phyloP scores from a whole-genome alignment of 2,113 vertebrate species.

The Isurus oxyrinchus region DNA sequence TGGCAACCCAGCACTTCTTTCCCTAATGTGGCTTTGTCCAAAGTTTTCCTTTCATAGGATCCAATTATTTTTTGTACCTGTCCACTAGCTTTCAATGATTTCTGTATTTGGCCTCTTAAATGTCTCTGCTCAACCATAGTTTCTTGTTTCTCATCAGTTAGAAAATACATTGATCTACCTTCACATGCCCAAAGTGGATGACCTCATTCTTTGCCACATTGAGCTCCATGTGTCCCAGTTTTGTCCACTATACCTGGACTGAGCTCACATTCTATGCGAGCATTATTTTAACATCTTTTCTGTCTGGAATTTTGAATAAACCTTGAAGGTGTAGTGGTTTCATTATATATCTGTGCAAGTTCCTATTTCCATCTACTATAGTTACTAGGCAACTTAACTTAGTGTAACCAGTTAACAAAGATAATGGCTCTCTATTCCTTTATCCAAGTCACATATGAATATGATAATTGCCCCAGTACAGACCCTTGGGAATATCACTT shows the following conservation, averaged over 20 bases:
- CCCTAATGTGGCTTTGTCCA: neutral
- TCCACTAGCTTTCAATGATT: neutral
- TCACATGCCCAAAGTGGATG: neutral
- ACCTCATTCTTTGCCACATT: neutral
- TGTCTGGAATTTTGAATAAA: neutral
- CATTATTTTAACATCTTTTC: neutral
- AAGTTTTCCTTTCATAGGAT: neutral
- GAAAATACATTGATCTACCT: neutral
- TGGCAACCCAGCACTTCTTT: neutral
- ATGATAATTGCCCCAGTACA: neutral
- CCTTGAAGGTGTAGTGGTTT: neutral
- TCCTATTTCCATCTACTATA: neutral
- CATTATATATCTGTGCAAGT: neutral
- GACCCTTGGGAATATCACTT: neutral
- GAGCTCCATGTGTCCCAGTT: neutral
- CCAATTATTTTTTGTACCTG: neutral
- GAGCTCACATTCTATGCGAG: neutral
- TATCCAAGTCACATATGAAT: neutral
- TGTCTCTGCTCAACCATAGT: neutral
- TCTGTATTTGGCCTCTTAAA: neutral
- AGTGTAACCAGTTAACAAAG: neutral
- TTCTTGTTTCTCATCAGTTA: neutral
- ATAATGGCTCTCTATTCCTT: neutral
- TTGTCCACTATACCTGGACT: neutral
- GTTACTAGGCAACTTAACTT: neutral